Base-by-base conservation (phyloP, 2,888 invertebrate species). In the Bombyx huttoni region DNA sequence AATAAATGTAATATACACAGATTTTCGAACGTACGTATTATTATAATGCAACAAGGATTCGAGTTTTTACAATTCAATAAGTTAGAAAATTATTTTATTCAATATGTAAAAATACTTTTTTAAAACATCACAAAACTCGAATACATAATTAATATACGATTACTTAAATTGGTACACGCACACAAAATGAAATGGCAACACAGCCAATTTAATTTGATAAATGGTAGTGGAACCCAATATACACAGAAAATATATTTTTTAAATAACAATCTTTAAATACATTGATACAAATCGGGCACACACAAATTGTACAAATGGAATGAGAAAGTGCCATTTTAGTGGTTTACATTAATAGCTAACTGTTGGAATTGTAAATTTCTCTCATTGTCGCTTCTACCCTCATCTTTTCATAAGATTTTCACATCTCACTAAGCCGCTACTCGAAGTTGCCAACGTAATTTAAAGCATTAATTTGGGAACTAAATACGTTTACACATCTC, bases 391-490 rank as follows among this genome's bases (percentile, higher is more conserved):
- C 61, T 63, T 62, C 67, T 58, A 54, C 58, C 58, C 62, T 58
- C 64, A 62, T 61, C 62, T 60, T 55, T 71, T 72, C 72, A 71
- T 71, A 71, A 71, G 72, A 70, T 68, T 47, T n/a, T 47, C 13
- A 47, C 33, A 48, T 34, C 49, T 53, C 45, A 51, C 53, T 40
- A 40, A 40, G 50, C 53, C 52, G 51, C 51, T 55, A 53, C 13
- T 48, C 24, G 34, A 34, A 33, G 51, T 53, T 54, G 52, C 55
- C 52, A 49, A 54, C 51, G 52, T 24, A 33, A 33, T 48, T 33
- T 10, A 5, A 12, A 40, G 7, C 12, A 40, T 40, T 40, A 24
- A 24, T 24, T 24, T 24, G 24, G 24, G 5, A 24, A 2, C 5
- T 3, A 24, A 24, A 3, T 24, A 2, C 3, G 2, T 24, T 24